phyloP scores from a whole-genome alignment of 2,797 vertebrate species.

The Australoheros facetus region DNA sequence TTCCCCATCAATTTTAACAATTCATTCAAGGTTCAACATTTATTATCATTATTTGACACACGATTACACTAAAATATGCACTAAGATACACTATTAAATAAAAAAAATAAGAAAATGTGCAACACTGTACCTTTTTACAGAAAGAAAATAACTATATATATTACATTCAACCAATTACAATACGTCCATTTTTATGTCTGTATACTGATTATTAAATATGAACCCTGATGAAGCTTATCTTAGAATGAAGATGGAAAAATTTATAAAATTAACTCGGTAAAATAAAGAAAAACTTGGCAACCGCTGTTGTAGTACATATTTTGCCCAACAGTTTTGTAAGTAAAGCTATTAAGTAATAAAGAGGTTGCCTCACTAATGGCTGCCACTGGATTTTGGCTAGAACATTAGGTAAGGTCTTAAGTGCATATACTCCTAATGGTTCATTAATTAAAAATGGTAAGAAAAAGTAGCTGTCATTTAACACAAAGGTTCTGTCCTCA shows the following conservation, averaged over 20 bases:
- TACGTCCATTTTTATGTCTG: neutral
- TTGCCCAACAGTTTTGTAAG: neutral
- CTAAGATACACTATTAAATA: neutral
- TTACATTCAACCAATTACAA: neutral
- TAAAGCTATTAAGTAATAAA: constrained; percentile 13
- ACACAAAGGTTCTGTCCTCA: constrained; percentile 3
- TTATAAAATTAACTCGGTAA: neutral
- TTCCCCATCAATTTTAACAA: neutral
- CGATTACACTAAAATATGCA: neutral
- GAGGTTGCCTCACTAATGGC: neutral
- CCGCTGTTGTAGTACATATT: neutral
- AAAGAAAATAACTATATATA: neutral
- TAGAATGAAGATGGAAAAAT: neutral
- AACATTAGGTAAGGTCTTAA: constrained; percentile 35
- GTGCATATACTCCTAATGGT: constrained; percentile 17
- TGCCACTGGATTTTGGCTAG: neutral
- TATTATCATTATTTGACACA: neutral
- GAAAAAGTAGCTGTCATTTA: constrained; percentile 14
- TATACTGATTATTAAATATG: neutral
- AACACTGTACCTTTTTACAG: neutral
- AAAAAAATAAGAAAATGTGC: neutral
- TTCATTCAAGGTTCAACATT: neutral
- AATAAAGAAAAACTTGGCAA: neutral
- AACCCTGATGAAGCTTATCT: neutral
- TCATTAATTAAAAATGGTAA: constrained; percentile 50